Evolutionary conservation across 2,797 vertebrate genomes (phyloP), one percentile per base, ranked within the genome.

Genomic region (Sternarchorhynchus goeldii): DNA sequence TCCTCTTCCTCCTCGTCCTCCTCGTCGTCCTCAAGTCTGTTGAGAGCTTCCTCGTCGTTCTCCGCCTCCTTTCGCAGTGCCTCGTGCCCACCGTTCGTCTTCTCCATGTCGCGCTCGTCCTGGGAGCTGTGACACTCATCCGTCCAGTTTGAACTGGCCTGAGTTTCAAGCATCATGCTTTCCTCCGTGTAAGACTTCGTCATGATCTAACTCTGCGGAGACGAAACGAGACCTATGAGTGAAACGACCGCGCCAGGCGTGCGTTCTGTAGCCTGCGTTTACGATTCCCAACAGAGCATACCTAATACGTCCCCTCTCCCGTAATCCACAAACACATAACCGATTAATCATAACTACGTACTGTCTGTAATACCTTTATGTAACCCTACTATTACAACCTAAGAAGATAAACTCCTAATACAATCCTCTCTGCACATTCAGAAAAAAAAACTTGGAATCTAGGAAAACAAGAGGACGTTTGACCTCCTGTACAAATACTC

Each of bases 141-240:
- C 14, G 93, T 89, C 95, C 95, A 95, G 85, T 91, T 93, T 10
- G 93, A 88, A 72, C 91, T 91, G 0, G 92, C 90, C 79, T 94
- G 94, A 1, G 92, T 88, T 84, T 94, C 94, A 73, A 93, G 85
- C 81, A 95, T 92, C 90, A 93, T 92, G 84, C 91, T 92, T 45
- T 90, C 94, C 85, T 97, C 96, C 50, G 90, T 94, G 89, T 94
- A 95, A 2, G 96, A 98, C 88, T 97, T 96, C 82, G 97, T 99
- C 96, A 99, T 98, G 88, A 89, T 94, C 57, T 56, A 80, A 77
- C 77, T 81, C 82, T 80, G 79, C 55, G 68, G 75, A 83, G 31
- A 29, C 71, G 2, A 76, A 4, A 25, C 10, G 10, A 62, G n/a
- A 25, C 39, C 32, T 63, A 25, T 78, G 7, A 72, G 45, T 29